Evolutionary conservation across 53 echinoderm and acorn worm species (phyloP).

Genomic region (Holothuria scabra): DNA sequence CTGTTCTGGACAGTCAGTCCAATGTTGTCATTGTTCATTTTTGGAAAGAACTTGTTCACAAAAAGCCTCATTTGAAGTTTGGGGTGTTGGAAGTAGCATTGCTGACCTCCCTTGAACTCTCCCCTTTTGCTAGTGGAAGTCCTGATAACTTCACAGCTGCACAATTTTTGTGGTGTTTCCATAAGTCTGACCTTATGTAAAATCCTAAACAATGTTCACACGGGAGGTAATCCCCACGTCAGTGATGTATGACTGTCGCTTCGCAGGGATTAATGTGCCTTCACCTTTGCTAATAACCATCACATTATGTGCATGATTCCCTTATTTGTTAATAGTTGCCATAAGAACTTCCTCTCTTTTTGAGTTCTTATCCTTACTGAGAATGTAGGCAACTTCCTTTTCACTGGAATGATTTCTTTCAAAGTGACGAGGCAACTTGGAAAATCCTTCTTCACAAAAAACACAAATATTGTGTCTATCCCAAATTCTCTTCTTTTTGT

Average conservation of each 20-base stretch:
- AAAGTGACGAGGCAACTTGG: constrained; percentile 57
- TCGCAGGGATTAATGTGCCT: constrained; percentile 20
- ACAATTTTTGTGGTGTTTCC: constrained; percentile 50
- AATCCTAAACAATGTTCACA: constrained; percentile 19
- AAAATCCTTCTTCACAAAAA: constrained; percentile 40
- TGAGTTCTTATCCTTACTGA: constrained; percentile 31
- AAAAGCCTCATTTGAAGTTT: constrained; percentile 39
- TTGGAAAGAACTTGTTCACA: background rate
- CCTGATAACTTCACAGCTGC: background rate
- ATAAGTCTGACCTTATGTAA: constrained; percentile 47
- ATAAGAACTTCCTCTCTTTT: constrained; percentile 17
- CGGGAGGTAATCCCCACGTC: constrained; percentile 7
- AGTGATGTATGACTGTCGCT: background rate
- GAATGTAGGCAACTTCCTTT: constrained; percentile 19
- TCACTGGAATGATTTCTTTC: constrained; percentile 41
- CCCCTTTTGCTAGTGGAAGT: background rate
- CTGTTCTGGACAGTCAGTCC: constrained; percentile 61
- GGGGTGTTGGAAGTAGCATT: constrained; percentile 53
- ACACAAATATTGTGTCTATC: constrained; percentile 52
- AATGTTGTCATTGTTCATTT: constrained; percentile 57
- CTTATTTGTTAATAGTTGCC: constrained; percentile 28
- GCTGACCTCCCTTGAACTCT: constrained; percentile 51
- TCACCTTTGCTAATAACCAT: background rate
- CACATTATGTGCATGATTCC: constrained; percentile 28
- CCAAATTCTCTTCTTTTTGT: constrained; percentile 9